Evolutionary conservation across 1,140 invertebrate species (phyloP), one percentile per base, ranked within the genome.

Genomic region (Brachionus angularis): DNA sequence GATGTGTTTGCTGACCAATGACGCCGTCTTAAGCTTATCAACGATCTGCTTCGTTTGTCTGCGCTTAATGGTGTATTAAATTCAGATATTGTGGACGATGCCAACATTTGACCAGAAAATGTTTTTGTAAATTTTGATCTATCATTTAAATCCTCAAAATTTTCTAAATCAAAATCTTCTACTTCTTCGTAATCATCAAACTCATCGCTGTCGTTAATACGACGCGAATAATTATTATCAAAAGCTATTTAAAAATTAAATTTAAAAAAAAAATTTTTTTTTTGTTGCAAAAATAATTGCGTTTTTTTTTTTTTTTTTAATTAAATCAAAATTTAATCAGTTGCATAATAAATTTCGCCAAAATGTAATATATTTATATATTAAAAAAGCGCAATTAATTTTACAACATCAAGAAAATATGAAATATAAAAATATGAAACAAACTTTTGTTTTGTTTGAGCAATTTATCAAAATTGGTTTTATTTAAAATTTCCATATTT

Each of bases 1-100:
- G 18, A 3, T 18, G 23, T 31, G 5, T 23, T 23, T 3, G 44
- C 27, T 2, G 62, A 67, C 62, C 62, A 67, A 27, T 50, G 62
- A 7, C 62, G 62, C 16, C 62, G 21, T 16, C 62, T 46, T 4
- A 67, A 27, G 47, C 62, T 67, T n/a, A 67, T 33, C 1, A 67
- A 23, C 4, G 62, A 67, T 5, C 62, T 39, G 16, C 62, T 67
- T 2, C 62, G 62, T n/a, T 67, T 67, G 27, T 67, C 62, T 12
- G 42, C 14, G 2, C 33, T 23, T 12, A 67, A 23, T 14, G 62
- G 62, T 18, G 62, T 67, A n/a, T 46, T 50, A 29, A 39, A 62
- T n/a, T 62, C 42, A 12, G 58, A 39, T 3, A 27, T 4, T 27
- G 23, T 52, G 3, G 49, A 31, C 16, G 49, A 52, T 5, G 49